phyloP scores from a whole-genome alignment of 1,140 invertebrate genomes.

The Brachionus angularis region DNA sequence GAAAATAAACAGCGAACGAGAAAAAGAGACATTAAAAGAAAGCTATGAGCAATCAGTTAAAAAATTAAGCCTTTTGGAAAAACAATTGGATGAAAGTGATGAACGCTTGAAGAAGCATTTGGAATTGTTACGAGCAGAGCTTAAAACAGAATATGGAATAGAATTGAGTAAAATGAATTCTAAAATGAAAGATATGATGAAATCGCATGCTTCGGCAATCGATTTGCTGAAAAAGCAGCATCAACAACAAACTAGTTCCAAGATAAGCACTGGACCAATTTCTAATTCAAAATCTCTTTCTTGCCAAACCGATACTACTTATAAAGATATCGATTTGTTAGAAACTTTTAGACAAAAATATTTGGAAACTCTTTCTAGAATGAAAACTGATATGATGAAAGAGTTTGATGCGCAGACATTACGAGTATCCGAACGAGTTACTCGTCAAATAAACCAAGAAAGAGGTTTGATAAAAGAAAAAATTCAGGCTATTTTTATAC shows the following conservation, averaged over 20 bases:
- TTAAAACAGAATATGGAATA: neutral
- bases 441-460: neutral
- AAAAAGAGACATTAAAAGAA: constrained; percentile 35
- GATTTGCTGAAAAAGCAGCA: constrained; percentile 4
- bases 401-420: constrained; percentile 21
- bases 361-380: constrained; percentile 8
- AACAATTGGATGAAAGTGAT: constrained; percentile 4
- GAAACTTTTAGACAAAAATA: constrained; percentile 32
- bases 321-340: constrained; percentile 27
- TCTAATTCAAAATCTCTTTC: neutral
- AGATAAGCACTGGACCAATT: too few species aligned
- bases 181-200: constrained; percentile 39
- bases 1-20: constrained; percentile 24
- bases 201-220: neutral
- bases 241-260: neutral
- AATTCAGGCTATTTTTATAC: constrained; percentile 19
- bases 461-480: constrained; percentile 21
- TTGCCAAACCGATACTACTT: constrained; percentile 13
- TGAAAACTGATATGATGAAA: constrained; percentile 27
- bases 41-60: neutral
- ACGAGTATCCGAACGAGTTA: neutral
- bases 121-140: neutral
- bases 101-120: constrained; percentile 1
- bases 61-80: constrained; percentile 11
- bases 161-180: constrained; percentile 16